These are phyloP conservation scores for Chironomus tepperi DNA, from an alignment of 1,140 invertebrate genomes.

Conservation along the genomic window DNA sequence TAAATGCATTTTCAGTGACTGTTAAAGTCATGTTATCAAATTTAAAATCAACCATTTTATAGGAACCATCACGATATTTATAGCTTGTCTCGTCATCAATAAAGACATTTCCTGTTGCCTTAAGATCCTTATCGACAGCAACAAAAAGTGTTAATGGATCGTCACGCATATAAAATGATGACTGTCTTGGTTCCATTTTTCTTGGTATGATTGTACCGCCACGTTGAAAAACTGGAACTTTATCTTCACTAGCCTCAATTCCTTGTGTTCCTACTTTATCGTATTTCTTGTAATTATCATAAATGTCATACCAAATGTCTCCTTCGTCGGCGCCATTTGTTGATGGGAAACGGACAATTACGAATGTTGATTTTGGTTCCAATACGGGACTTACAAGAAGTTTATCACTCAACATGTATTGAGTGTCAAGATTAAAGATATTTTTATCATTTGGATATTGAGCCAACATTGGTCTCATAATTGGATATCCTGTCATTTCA, in stretches of 20 bases:
- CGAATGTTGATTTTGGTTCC: slow-evolving; percentile 63
- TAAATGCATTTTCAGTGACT: slow-evolving; percentile 47
- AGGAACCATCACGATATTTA: slow-evolving; percentile 73
- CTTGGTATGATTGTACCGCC: slow-evolving; percentile 89
- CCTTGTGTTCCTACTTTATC: slow-evolving; percentile 47
- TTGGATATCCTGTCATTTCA: slow-evolving; percentile 66
- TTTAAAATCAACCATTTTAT: slow-evolving; percentile 60
- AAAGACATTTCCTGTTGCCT: slow-evolving; percentile 75
- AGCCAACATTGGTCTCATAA: slow-evolving; percentile 84
- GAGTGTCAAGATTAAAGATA: slow-evolving; percentile 72
- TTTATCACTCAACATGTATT: slow-evolving; percentile 71
- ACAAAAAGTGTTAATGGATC: slow-evolving; percentile 90
- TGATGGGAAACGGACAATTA: slow-evolving; percentile 84
- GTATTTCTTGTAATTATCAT: slow-evolving; percentile 57
- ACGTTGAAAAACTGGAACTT: slow-evolving; percentile 87
- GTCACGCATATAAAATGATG: slow-evolving; percentile 72
- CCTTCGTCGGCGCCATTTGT: slow-evolving; percentile 45
- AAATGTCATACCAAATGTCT: slow-evolving; percentile 84
- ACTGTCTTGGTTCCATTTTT: slow-evolving; percentile 81
- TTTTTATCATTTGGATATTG: slow-evolving; percentile 78
- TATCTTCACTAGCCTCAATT: slow-evolving; percentile 60
- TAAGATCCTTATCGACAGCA: slow-evolving; percentile 60
- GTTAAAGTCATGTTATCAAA: slow-evolving; percentile 59
- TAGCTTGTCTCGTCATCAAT: slow-evolving; percentile 88
- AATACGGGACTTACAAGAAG: slow-evolving; percentile 82